phyloP scores from a whole-genome alignment of 2,888 invertebrate genomes.

The Miltochrista miniata region DNA sequence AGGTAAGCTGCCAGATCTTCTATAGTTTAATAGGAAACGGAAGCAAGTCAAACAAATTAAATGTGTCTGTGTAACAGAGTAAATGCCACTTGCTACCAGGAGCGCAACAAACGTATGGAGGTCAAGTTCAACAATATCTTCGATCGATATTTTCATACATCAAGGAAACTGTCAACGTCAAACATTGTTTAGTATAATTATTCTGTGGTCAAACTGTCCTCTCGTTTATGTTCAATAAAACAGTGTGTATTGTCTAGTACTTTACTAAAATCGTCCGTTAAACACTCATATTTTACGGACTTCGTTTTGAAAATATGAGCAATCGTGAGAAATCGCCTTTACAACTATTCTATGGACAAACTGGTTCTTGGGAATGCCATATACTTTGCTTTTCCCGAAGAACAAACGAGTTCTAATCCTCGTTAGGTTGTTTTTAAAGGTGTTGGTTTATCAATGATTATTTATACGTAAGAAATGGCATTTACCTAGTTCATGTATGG shows the following conservation, averaged over 20 bases:
- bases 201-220: too few species aligned
- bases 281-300: too few species aligned
- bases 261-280: too few species aligned
- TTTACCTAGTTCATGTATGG: too few species aligned
- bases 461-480: neutral
- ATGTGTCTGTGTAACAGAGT: neutral
- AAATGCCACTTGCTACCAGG: neutral
- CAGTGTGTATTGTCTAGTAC: too few species aligned
- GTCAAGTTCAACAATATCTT: neutral
- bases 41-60: neutral
- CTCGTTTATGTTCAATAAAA: too few species aligned
- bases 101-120: neutral
- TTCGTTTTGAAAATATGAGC: conserved; percentile 1
- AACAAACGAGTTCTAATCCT: conserved; percentile 20
- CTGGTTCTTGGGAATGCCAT: conserved; percentile 17
- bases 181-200: too few species aligned
- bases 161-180: too few species aligned
- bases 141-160: conserved; percentile 8
- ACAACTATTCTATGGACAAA: conserved; percentile 16
- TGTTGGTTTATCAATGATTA: conserved; percentile 20
- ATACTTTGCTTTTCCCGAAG: conserved; percentile 31
- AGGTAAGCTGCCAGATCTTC: too few species aligned
- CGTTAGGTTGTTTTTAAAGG: conserved; percentile 23
- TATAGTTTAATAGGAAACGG: too few species aligned
- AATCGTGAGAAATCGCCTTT: conserved; percentile 33